Base-by-base conservation (phyloP, 2,888 invertebrate species). In the Tetanocera ferruginea region DNA sequence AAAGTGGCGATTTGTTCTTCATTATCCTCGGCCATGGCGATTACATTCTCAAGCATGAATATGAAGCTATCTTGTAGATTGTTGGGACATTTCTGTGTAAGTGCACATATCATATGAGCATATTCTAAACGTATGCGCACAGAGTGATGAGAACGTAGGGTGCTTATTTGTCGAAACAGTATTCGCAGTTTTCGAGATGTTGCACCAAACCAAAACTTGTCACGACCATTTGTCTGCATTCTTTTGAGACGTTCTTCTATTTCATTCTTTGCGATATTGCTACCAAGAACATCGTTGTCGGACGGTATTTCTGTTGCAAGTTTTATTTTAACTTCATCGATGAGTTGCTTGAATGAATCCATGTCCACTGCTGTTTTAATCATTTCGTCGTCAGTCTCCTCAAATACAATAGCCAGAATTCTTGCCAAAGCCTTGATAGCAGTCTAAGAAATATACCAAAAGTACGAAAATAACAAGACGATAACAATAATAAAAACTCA, bases 11-110 rank as follows among this genome's bases (percentile, higher is more conserved):
- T 92, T 0, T 87, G 83, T 79, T 91, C 90, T 9, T 92, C 92
- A 23, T 92, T 92, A 88, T 96, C 95, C 86, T 94, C 93, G 0
- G 93, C 92, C 37, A 95, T 88, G 0, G 93, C 91, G 80, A 96
- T 92, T 8, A 95, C 88, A 49, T 93, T 92, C 87, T 95, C 95
- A 3, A 95, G 88, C 8, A 94, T 90, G 80, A 91, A 88, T n/a
- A 92, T 89, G 67, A 93, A 90, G 71, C 93, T 93, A 0, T 91
- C 89, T 25, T 91, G 91, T 90, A 95, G 92, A 79, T 94, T 93
- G 78, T 94, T 93, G 77, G 80, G 89, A 83, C 95, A 94, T 81
- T 92, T 92, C 14, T 90, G 87, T 0, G 94, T 86, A 52, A 95
- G 85, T 71, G 92, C 87, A 57, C 90, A 88, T 82, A 93, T 93